phyloP scores from a whole-genome alignment of 2,113 vertebrate species.

The Telmatochromis brichardi region DNA sequence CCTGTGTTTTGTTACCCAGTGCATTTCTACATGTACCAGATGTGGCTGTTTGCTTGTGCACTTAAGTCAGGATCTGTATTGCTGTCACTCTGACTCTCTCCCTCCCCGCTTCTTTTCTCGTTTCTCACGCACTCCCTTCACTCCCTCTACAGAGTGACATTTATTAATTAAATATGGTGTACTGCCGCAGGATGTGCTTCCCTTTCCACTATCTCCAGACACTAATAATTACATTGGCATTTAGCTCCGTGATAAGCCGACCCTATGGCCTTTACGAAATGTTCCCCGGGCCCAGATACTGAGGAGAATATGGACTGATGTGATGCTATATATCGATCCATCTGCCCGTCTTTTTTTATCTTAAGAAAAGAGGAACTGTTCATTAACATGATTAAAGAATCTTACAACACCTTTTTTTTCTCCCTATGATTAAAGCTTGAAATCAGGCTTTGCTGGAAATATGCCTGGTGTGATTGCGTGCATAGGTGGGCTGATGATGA shows the following conservation, averaged over 20 bases:
- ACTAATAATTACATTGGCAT: constrained; percentile 76
- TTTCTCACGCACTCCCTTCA: constrained; percentile 18
- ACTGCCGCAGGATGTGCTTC: constrained; percentile 59
- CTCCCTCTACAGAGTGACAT: constrained; percentile 63
- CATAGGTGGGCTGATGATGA: background rate
- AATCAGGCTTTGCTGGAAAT: background rate
- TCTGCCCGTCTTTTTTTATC: constrained; percentile 17
- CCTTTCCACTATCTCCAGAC: constrained; percentile 66
- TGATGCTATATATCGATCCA: constrained; percentile 46
- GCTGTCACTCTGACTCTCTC: constrained; percentile 22
- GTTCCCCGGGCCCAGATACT: constrained; percentile 48
- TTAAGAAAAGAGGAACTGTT: constrained; percentile 1
- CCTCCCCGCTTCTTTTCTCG: background rate
- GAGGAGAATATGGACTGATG: constrained; percentile 59
- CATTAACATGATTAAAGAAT: constrained; percentile 29
- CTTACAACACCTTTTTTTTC: background rate
- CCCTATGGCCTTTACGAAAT: constrained; percentile 71
- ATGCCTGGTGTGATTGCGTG: background rate
- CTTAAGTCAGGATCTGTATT: constrained; percentile 14
- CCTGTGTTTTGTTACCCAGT: background rate
- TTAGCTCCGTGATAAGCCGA: constrained; percentile 63
- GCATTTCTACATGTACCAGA: background rate
- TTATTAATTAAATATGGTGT: constrained; percentile 74
- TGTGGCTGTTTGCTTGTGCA: background rate
- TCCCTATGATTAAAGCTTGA: background rate